Conservation (phyloP, 1,140 invertebrate species). For the Drosophila parabipectinata region DNA sequence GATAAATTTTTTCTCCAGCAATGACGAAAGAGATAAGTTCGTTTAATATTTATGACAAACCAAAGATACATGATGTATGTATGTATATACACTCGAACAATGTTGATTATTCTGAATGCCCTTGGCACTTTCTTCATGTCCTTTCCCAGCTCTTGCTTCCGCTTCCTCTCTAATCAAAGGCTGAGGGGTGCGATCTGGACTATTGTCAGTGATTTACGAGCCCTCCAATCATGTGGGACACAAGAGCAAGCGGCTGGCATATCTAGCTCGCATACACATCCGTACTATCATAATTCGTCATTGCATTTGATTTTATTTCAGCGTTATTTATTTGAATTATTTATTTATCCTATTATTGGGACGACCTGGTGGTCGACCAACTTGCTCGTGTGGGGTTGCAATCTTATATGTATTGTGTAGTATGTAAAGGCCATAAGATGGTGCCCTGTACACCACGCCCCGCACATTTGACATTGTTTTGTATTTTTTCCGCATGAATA, state of each 20-base stretch:
- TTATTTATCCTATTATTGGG: conserved; percentile 75
- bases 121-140: conserved; percentile 62
- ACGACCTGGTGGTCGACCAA: conserved; percentile 22
- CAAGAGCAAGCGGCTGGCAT: conserved; percentile 39
- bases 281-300: conserved; percentile 75
- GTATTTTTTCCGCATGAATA: conserved; percentile 43
- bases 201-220: conserved; percentile 78
- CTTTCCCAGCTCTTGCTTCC: neutral
- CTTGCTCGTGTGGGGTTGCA: conserved; percentile 25
- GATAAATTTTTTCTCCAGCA: conserved; percentile 74
- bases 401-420: conserved; percentile 15
- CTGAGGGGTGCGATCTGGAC: conserved; percentile 45
- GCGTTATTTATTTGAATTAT: conserved; percentile 81
- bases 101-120: conserved; percentile 63
- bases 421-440: neutral
- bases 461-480: conserved; percentile 46
- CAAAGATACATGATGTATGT: conserved; percentile 30
- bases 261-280: conserved; percentile 16
- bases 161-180: conserved; percentile 56
- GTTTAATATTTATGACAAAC: conserved; percentile 84
- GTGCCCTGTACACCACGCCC: conserved; percentile 16
- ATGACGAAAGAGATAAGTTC: conserved; percentile 76
- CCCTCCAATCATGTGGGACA: conserved; percentile 71
- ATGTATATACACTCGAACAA: neutral
- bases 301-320: conserved; percentile 80